Conservation (phyloP, 2,797 vertebrate genomes). For the Gallinago solitaria region DNA sequence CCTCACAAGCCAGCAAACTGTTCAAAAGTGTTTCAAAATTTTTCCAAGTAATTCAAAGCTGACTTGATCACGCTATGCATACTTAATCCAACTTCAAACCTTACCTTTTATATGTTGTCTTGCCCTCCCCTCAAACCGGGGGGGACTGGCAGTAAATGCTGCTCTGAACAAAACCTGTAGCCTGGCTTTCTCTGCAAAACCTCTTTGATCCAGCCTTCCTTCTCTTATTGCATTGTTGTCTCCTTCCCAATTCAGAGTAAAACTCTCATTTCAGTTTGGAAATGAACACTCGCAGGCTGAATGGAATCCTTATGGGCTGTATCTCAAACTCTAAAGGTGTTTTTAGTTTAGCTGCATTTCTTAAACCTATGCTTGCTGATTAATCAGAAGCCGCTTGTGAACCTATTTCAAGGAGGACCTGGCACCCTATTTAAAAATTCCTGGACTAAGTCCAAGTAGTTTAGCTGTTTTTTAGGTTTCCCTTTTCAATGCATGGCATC, state of each 20-base stretch:
- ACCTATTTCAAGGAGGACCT: neutral
- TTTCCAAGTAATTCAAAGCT: neutral
- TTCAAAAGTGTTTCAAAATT: neutral
- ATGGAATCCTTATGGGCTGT: slow-evolving; percentile 40
- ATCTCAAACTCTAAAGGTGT: slow-evolving; percentile 13
- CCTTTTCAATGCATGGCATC: neutral
- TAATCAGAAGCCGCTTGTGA: slow-evolving; percentile 17
- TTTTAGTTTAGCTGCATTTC: slow-evolving; percentile 23
- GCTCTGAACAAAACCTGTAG: slow-evolving; percentile 7
- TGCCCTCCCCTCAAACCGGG: neutral
- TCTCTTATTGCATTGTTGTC: neutral
- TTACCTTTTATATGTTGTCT: neutral
- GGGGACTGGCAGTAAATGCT: neutral
- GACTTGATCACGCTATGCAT: neutral
- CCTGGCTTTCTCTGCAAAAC: neutral
- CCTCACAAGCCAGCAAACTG: neutral
- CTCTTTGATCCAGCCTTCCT: slow-evolving; percentile 28
- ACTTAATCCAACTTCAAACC: neutral
- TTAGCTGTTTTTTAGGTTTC: slow-evolving; percentile 19
- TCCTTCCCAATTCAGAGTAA: neutral
- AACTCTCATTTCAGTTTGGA: slow-evolving; percentile 17
- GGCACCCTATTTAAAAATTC: neutral
- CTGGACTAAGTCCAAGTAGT: neutral
- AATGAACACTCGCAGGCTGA: slow-evolving; percentile 1
- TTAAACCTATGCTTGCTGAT: neutral